Evolutionary conservation across 2,888 invertebrate genomes (phyloP).

Genomic region (Macroteleia sp.): DNA sequence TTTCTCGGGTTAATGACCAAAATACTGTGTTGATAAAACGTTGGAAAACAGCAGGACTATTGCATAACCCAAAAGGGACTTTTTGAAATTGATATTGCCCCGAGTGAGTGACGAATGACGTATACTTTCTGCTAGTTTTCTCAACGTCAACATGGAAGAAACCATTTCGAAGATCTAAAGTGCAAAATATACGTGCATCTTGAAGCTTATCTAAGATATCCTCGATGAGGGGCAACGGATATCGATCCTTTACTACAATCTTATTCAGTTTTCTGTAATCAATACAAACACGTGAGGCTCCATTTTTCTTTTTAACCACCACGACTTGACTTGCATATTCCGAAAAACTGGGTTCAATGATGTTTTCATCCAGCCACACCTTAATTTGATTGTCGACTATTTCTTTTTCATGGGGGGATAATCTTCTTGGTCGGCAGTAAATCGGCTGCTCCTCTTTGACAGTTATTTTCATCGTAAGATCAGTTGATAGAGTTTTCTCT

Average conservation of each 20-base stretch:
- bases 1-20: not conserved
- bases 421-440: not conserved
- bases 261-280: slow-evolving; percentile 64
- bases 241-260: slow-evolving; percentile 36
- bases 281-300: slow-evolving; percentile 51
- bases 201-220: slow-evolving; percentile 27
- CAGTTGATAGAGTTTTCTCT: no score
- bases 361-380: not conserved
- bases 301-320: not conserved
- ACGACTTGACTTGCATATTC: not conserved
- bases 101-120: slow-evolving; percentile 3
- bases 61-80: not conserved
- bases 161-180: slow-evolving; percentile 10
- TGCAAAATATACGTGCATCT: not conserved
- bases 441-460: not conserved
- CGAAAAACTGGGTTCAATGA: not conserved
- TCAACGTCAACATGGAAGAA: slow-evolving; percentile 13
- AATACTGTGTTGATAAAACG: slow-evolving; percentile 18
- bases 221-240: slow-evolving; percentile 63
- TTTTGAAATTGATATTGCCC: slow-evolving; percentile 11
- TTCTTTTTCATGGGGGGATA: not conserved
- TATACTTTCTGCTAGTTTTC: not conserved
- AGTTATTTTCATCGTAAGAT: not conserved
- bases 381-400: not conserved
- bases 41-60: slow-evolving; percentile 14